Base-by-base conservation (phyloP, 1,140 invertebrate genomes). In the Theocolax elegans region DNA sequence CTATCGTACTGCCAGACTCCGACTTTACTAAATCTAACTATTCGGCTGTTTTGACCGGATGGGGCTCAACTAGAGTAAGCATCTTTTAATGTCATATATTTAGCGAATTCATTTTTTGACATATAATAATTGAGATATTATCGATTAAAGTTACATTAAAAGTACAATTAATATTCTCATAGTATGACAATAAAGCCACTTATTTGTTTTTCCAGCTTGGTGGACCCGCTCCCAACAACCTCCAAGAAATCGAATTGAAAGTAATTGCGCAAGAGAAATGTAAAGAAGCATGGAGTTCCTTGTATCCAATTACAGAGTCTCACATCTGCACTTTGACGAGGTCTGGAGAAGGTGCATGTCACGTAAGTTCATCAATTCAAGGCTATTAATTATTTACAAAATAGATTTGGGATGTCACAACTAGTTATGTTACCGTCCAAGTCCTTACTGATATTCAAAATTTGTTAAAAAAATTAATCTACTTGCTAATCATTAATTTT, bases 281-380 rank as follows among this genome's bases (percentile, higher is more conserved):
- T 54, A 25, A 54, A 10, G 8, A 35, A 10, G 7, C 1, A 7
- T 54, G 48, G 49, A n/a, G 3, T n/a, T 3, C 56, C 3, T 68
- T 75, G 12, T 58, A 42, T 38, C 62, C 60, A 19, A 67, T 82
- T 15, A 71, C 75, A 3, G 71, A 76, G 21, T 79, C 77, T 8
- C 88, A 90, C 71, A 87, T 91, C 25, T 91, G 90, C 73, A 90
- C 90, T 0, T 83, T 89, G 27, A 90, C 88, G 8, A 87, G 86
- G 71, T 71, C 69, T 29, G 87, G 87, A 19, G 79, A 88, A 81
- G 87, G 88, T 31, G 85, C 86, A 40, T 89, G 88, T 65, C 80
- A 87, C 74, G 88, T 88, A 80, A 84, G 86, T 84, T n/a, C n/a
- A n/a, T n/a, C n/a, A n/a, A n/a, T n/a, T n/a, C n/a, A n/a, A n/a